Evolutionary conservation across 2,113 vertebrate genomes (phyloP), one percentile per base, ranked within the genome.

Genomic region (Carassius carassius): DNA sequence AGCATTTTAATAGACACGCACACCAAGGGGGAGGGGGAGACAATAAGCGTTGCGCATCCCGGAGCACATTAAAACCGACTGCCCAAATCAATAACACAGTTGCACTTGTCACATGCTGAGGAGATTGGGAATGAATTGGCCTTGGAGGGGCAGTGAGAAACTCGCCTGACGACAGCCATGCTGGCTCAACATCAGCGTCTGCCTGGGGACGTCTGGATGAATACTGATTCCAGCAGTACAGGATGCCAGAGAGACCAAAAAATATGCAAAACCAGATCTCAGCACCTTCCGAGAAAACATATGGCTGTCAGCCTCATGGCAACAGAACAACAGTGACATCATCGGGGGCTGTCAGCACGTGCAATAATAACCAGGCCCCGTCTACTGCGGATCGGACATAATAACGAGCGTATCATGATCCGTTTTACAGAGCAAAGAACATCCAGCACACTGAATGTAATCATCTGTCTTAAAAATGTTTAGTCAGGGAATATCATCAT

Each of bases 31-130:
- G 82, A 37, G 86, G 70, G 70, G 89, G 88, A 90, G 91, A 93
- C 92, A 92, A 93, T 90, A 93, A 92, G 91, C 87, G 84, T 10
- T 51, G 89, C 56, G 86, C 89, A 77, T 93, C 91, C 92, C 88
- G 84, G 73, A 93, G 90, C 92, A 91, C 91, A 93, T 92, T 92
- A 92, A 92, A 94, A 90, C 74, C 81, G 91, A 92, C 90, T 84
- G 89, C 89, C 92, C 93, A 92, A 93, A 94, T 94, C 87, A 92
- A 93, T 94, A 91, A 92, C 92, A 90, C 90, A 86, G 91, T 92
- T 92, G 90, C 92, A 92, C 90, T 91, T 92, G 92, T 93, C 94
- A 92, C 89, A 92, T 88, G 89, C 84, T 6, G 89, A 90, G 91
- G 90, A 92, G 85, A 88, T 87, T 90, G 88, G 86, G 90, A 90